phyloP scores from a whole-genome alignment of 2,113 vertebrate species.

The Pipa parva region DNA sequence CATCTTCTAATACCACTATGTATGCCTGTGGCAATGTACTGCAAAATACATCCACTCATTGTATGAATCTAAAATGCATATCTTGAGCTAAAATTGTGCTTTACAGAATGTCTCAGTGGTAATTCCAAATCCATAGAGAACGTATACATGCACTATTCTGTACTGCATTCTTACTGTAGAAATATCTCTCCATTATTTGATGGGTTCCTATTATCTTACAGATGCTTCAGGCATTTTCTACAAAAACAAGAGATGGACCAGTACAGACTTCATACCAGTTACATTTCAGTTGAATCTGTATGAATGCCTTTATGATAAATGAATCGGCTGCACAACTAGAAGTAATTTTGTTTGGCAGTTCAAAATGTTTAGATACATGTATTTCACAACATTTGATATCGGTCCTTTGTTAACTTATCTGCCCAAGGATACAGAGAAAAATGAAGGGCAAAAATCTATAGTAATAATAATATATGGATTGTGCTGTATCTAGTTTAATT shows the following conservation, averaged over 20 bases:
- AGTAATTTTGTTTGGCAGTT: background rate
- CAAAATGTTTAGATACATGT: background rate
- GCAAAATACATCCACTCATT: conserved; percentile 27
- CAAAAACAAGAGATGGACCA: conserved; percentile 9
- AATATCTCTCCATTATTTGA: conserved; percentile 19
- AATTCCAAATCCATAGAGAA: conserved; percentile 36
- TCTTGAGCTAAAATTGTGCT: conserved; percentile 28
- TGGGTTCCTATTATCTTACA: conserved; percentile 35
- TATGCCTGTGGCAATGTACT: conserved; percentile 32
- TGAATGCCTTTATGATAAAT: conserved; percentile 4
- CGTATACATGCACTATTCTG: conserved; percentile 19
- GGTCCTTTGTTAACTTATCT: background rate
- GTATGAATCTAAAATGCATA: conserved; percentile 34
- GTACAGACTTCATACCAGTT: conserved; percentile 3
- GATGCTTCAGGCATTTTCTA: conserved; percentile 18
- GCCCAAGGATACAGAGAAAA: background rate
- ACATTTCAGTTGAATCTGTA: background rate
- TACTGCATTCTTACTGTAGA: conserved; percentile 16
- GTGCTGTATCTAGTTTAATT: background rate
- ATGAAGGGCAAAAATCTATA: background rate
- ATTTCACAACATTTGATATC: background rate
- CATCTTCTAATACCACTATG: conserved; percentile 6
- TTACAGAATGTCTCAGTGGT: conserved; percentile 34
- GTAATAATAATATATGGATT: too few relatives aligned
- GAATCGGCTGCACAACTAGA: background rate